phyloP scores from a whole-genome alignment of 2,113 vertebrate species.

The Narcine bancroftii region DNA sequence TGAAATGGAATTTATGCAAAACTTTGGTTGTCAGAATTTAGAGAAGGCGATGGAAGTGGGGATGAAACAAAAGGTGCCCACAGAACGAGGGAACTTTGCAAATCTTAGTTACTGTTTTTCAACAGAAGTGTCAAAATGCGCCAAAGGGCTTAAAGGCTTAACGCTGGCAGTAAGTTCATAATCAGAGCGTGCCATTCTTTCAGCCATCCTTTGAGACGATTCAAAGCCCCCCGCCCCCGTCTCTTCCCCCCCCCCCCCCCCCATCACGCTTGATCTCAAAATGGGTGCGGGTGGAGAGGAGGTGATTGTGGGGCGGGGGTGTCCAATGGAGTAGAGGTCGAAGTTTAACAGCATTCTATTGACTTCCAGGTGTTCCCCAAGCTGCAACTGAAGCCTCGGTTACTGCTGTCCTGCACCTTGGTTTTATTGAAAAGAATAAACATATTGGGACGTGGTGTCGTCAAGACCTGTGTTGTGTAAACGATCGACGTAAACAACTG shows the following conservation, averaged over 20 bases:
- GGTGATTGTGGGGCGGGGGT: too few relatives aligned
- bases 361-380: conserved; percentile 36
- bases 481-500: neutral
- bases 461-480: neutral
- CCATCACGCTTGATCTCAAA: conserved; percentile 6
- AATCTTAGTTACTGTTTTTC: conserved; percentile 31
- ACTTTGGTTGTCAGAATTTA: neutral
- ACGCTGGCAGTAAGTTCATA: conserved; percentile 36
- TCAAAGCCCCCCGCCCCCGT: neutral
- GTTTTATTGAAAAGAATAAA: neutral
- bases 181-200: conserved; percentile 34
- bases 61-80: conserved; percentile 11
- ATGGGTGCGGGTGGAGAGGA: neutral
- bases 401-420: neutral
- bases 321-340: conserved; percentile 27
- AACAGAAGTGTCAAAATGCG: conserved; percentile 30
- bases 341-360: conserved; percentile 36
- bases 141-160: conserved; percentile 37
- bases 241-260: neutral
- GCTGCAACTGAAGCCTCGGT: conserved; percentile 19
- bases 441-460: neutral
- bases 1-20: neutral
- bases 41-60: neutral
- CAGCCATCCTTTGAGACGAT: conserved; percentile 37
- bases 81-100: conserved; percentile 28